A percentile compares a stretch with the other conserved stretches of the same genome.
Evolutionary conservation across 2,888 invertebrate species (phyloP).

Genomic region (Pilophorus perplexus): DNA sequence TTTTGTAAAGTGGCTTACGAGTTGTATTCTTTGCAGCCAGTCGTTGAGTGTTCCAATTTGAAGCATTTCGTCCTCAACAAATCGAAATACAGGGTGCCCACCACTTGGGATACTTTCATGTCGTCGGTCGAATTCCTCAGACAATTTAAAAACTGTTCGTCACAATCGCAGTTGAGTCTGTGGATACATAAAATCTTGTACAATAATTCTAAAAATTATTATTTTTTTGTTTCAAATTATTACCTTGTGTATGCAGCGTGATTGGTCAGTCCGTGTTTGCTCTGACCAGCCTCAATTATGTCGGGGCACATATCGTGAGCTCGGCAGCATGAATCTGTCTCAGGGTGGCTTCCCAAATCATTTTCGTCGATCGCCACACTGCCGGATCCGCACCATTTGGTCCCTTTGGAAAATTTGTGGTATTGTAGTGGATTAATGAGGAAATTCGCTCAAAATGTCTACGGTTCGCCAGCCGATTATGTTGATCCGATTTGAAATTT

Average conservation of each 20-base stretch:
- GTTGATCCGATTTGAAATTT: too few species aligned
- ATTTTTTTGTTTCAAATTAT: conserved; percentile 12
- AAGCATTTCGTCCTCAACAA: conserved; percentile 61
- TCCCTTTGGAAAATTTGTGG: conserved; percentile 57
- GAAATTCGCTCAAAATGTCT: too few species aligned
- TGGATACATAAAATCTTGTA: background rate
- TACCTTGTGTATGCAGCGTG: conserved; percentile 63
- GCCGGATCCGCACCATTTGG: conserved; percentile 77
- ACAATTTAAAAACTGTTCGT: conserved; percentile 57
- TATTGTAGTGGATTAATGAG: too few species aligned
- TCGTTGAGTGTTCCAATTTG: conserved; percentile 59
- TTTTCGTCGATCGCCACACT: conserved; percentile 64
- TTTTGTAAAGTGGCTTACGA: conserved; percentile 54
- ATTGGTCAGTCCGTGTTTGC: conserved; percentile 66
- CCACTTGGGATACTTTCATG: conserved; percentile 52
- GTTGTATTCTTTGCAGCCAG: conserved; percentile 56
- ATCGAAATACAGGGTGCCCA: conserved; percentile 61
- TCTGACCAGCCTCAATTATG: conserved; percentile 60
- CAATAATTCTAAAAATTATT: background rate
- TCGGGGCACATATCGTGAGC: conserved; percentile 70
- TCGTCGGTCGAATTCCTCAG: conserved; percentile 53
- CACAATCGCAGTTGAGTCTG: conserved; percentile 60
- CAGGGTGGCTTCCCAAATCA: conserved; percentile 63
- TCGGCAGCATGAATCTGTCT: conserved; percentile 70
- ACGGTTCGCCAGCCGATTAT: too few species aligned